Percentiles rank a stretch among this genome's conserved stretches.
These are phyloP conservation scores for Erebia ligea DNA, from an alignment of 2,888 invertebrate species.

Conservation along the genomic window DNA sequence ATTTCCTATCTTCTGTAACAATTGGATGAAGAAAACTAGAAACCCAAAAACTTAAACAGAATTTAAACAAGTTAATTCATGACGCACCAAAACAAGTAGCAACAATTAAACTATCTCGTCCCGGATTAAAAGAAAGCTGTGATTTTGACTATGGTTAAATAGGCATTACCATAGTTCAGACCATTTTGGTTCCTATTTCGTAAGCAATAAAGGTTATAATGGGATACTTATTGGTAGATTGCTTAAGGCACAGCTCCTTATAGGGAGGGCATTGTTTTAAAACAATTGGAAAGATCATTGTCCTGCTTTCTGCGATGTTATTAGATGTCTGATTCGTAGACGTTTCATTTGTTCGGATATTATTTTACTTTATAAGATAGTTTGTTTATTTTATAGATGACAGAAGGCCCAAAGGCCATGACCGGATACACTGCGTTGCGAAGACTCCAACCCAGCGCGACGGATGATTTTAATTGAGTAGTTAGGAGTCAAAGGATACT, in stretches of 20 bases:
- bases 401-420: neutral
- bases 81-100: slow-evolving; percentile 27
- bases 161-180: slow-evolving; percentile 3
- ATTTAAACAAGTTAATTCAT: slow-evolving; percentile 6
- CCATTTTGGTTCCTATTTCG: neutral
- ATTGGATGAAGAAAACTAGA: neutral
- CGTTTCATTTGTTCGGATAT: slow-evolving; percentile 21
- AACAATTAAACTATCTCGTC: slow-evolving; percentile 23
- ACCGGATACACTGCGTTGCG: no score
- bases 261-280: slow-evolving; percentile 39
- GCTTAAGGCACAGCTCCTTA: slow-evolving; percentile 31
- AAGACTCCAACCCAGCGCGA: no score
- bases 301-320: slow-evolving; percentile 31
- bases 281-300: slow-evolving; percentile 38
- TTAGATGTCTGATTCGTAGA: slow-evolving; percentile 26
- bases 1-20: no score
- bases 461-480: no score
- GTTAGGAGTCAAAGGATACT: no score
- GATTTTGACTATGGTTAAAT: slow-evolving; percentile 25
- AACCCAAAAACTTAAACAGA: slow-evolving; percentile 6
- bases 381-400: neutral
- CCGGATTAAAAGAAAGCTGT: slow-evolving; percentile 36
- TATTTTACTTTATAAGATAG: slow-evolving; percentile 5
- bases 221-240: slow-evolving; percentile 4
- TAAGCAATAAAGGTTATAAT: neutral